Evolutionary conservation across 1,140 invertebrate genomes (phyloP), one percentile per base, ranked within the genome.

Genomic region (Drosophila eugracilis): DNA sequence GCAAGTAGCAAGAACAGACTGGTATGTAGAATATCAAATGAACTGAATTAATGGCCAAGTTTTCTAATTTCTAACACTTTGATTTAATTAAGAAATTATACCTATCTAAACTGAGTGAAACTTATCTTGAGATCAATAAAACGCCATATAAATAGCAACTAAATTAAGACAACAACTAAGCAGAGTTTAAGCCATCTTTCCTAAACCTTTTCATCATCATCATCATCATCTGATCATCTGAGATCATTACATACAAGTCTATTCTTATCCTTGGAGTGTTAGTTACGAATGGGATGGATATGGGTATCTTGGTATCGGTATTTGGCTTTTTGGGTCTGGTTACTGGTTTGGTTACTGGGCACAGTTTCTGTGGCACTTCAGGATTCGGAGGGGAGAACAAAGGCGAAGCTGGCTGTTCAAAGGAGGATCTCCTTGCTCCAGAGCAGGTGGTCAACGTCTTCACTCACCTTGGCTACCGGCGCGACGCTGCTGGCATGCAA

Each of bases 401-500:
- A 12, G 19, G 12, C 9, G 3, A 34, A 26, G 45, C 10, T 49
- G 47, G 21, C 41, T 42, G 37, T 75, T 90, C 69, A 90, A 30
- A 90, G 85, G 14, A 90, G 80, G 55, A 90, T 86, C 67, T 90
- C 89, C 72, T 90, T 90, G 74, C 71, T 79, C 84, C 88, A 90
- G 54, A 78, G 52, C 83, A 78, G 42, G 5, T 47, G 44, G 4
- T 72, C 57, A 14, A 41, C 67, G 26, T 89, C 78, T 63, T 80
- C 75, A 90, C 77, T 81, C 84, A 91, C 90, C 83, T 91, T 91
- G 83, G 90, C 90, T 73, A 91, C 78, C 42, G 91, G 92, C 52
- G 90, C 90, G 66, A 90, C 65, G 39, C 92, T 92, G 24, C 92
- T 92, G 26, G 92, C 78, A 42, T 95, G 94, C 57, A 95, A 91